phyloP scores from a whole-genome alignment of 1,140 invertebrate species.

The Zaprionus nigranus region DNA sequence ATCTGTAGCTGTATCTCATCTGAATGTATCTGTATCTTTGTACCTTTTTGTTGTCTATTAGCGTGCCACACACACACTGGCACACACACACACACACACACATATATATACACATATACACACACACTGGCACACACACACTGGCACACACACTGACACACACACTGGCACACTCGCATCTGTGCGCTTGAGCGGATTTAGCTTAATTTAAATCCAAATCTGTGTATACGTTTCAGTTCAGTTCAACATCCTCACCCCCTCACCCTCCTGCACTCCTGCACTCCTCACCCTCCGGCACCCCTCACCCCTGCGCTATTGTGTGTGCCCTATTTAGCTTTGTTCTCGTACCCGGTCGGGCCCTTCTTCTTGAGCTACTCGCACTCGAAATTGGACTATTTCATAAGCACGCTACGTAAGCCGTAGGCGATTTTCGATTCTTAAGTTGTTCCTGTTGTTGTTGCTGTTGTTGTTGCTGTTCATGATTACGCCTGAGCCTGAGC shows the following conservation, averaged over 20 bases:
- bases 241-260: constrained; percentile 34
- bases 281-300: constrained; percentile 17
- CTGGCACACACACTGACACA: too few species aligned
- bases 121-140: constrained; percentile 31
- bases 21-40: constrained; percentile 43
- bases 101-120: constrained; percentile 13
- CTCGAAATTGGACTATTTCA: constrained; percentile 43
- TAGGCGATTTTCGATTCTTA: constrained; percentile 23
- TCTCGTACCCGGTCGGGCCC: constrained; percentile 14
- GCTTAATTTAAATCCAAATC: constrained; percentile 83
- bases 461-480: constrained; percentile 14
- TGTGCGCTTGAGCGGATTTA: constrained; percentile 75
- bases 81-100: constrained; percentile 38
- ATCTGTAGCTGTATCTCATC: constrained; percentile 19
- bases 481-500: constrained; percentile 1
- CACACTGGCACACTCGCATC: constrained; percentile 34
- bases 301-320: constrained; percentile 19
- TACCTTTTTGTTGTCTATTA: constrained; percentile 82
- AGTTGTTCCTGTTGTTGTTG: neutral
- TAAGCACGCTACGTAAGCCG: constrained; percentile 32
- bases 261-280: too few species aligned
- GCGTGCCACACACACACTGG: constrained; percentile 50
- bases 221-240: constrained; percentile 47
- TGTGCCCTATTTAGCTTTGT: constrained; percentile 48
- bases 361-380: constrained; percentile 22